Percentiles rank a stretch among this genome's conserved stretches.
Conservation (phyloP, 2,888 invertebrate genomes). For the Taphrorychus bicolor region DNA sequence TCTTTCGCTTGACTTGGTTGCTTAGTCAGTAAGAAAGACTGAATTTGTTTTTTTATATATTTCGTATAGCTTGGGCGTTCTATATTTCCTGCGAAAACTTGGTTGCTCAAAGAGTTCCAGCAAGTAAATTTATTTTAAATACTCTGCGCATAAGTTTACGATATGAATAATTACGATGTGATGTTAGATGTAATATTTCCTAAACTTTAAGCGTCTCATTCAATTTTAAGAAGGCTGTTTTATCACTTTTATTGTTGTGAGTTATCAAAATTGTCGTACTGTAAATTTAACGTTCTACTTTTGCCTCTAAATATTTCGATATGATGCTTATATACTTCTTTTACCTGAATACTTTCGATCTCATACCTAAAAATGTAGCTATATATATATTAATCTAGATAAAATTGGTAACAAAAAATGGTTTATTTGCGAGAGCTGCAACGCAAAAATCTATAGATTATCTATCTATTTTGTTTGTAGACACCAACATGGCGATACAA, state of each 20-base stretch:
- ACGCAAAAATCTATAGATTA: no score
- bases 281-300: neutral
- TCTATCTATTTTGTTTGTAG: no score
- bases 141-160: constrained; percentile 25
- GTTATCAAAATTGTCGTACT: constrained; percentile 2
- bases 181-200: constrained; percentile 36
- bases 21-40: constrained; percentile 13
- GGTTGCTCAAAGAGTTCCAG: constrained; percentile 21
- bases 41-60: constrained; percentile 10
- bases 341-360: no score
- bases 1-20: constrained; percentile 2
- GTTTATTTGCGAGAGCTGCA: no score
- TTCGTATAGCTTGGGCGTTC: neutral
- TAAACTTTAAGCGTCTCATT: constrained; percentile 27
- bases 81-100: neutral
- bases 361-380: no score
- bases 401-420: no score
- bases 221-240: constrained; percentile 29
- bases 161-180: constrained; percentile 36
- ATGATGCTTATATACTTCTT: no score
- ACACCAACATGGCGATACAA: no score
- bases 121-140: constrained; percentile 16
- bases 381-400: no score
- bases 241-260: constrained; percentile 27
- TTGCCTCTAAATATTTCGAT: neutral